Percentiles rank a stretch among this genome's conserved stretches.
These are phyloP conservation scores for Calyptomena viridis DNA, from an alignment of 2,113 vertebrate genomes.

Conservation along the genomic window DNA sequence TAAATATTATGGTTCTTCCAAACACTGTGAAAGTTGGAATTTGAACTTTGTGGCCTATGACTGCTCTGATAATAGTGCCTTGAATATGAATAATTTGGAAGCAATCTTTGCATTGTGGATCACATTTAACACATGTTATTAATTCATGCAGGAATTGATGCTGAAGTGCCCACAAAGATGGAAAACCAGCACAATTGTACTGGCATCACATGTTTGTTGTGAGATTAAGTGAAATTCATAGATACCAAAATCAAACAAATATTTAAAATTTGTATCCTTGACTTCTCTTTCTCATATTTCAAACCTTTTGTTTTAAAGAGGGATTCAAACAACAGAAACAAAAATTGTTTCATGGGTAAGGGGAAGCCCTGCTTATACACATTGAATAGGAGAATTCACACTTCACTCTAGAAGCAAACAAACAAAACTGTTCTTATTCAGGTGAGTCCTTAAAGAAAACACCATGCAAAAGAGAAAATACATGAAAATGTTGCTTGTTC, in stretches of 20 bases:
- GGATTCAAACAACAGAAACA: not conserved
- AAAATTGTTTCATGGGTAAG: not conserved
- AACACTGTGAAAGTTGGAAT: not conserved
- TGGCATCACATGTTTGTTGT: fast-evolving
- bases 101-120: not conserved
- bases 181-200: not conserved
- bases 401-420: not conserved
- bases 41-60: not conserved
- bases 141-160: not conserved
- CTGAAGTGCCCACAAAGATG: not conserved
- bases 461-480: not conserved
- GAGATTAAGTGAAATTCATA: not conserved
- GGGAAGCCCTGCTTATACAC: not conserved
- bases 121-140: not conserved
- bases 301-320: not conserved
- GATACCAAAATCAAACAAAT: not conserved
- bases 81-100: not conserved
- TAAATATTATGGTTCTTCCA: not conserved
- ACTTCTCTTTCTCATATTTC: not conserved
- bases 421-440: not conserved
- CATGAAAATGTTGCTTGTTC: fast-evolving
- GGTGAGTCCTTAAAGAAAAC: not conserved
- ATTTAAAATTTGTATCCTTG: not conserved
- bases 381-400: not conserved
- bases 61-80: not conserved